These are phyloP conservation scores for Parnassius smintheus DNA, from an alignment of 2,888 invertebrate genomes.

Conservation along the genomic window DNA sequence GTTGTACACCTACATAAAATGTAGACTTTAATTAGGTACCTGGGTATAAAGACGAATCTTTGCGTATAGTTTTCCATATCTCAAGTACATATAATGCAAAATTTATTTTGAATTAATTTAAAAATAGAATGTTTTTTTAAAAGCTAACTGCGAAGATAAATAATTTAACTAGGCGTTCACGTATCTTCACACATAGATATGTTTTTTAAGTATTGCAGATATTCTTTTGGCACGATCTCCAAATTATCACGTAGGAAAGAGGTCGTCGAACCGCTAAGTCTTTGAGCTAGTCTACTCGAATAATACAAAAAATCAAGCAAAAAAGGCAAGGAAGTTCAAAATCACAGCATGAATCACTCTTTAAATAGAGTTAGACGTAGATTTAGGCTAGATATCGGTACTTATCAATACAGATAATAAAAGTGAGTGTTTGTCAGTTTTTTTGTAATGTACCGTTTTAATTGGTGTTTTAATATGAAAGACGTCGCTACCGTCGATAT, in stretches of 20 bases:
- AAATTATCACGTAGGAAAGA: constrained; percentile 22
- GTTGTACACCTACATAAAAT: too few species aligned
- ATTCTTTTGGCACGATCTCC: constrained; percentile 21
- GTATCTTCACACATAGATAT: too few species aligned
- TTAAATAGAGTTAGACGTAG: not conserved
- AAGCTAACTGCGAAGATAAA: too few species aligned
- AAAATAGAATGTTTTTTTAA: too few species aligned
- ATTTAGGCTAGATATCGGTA: not conserved
- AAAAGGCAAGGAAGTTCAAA: constrained; percentile 12
- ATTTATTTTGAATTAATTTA: too few species aligned
- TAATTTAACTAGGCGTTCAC: too few species aligned
- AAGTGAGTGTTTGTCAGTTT: not conserved
- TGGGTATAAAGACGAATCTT: too few species aligned
- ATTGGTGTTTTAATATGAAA: too few species aligned
- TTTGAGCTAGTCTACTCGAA: constrained; percentile 1
- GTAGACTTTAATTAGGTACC: too few species aligned
- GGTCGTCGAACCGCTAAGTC: constrained; percentile 18
- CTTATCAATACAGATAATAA: not conserved
- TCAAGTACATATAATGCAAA: too few species aligned
- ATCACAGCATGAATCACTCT: constrained; percentile 2
- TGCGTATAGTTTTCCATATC: too few species aligned
- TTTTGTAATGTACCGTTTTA: not conserved
- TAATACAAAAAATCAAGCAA: constrained; percentile 5
- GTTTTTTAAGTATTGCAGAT: constrained; percentile 13
- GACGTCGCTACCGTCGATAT: too few species aligned